Conservation (phyloP, 2,888 invertebrate species). For the Spisula solida region DNA sequence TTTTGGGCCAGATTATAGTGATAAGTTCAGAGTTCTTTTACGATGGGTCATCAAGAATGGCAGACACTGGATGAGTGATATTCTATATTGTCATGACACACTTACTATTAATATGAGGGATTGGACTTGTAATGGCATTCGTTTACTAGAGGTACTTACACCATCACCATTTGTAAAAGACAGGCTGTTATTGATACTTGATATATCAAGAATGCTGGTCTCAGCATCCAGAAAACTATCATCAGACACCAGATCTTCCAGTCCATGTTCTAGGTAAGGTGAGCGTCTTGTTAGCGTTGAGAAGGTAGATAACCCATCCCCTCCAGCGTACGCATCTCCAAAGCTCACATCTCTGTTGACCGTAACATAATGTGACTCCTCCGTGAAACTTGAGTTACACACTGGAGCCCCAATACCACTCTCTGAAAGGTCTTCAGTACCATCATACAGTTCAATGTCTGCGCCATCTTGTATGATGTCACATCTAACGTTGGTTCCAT, state of each 20-base stretch:
- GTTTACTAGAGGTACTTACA: not conserved
- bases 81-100: no score
- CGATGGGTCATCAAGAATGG: no score
- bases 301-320: not conserved
- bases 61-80: no score
- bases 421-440: not conserved
- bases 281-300: conserved; percentile 33
- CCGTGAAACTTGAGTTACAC: conserved; percentile 32
- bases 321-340: not conserved
- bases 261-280: conserved; percentile 11
- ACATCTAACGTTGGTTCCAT: not conserved
- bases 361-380: not conserved
- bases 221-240: conserved; percentile 13
- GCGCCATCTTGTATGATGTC: not conserved
- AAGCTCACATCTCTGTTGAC: not conserved
- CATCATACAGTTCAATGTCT: not conserved
- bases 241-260: conserved; percentile 13
- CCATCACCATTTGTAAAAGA: conserved; percentile 10
- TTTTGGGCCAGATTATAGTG: no score
- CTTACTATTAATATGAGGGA: no score
- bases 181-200: conserved; percentile 4
- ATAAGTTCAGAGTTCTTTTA: no score
- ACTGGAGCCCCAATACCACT: conserved; percentile 24
- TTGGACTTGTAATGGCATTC: no score
- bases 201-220: conserved; percentile 36